phyloP scores from a whole-genome alignment of 2,888 invertebrate species.

The Eurois occulta region DNA sequence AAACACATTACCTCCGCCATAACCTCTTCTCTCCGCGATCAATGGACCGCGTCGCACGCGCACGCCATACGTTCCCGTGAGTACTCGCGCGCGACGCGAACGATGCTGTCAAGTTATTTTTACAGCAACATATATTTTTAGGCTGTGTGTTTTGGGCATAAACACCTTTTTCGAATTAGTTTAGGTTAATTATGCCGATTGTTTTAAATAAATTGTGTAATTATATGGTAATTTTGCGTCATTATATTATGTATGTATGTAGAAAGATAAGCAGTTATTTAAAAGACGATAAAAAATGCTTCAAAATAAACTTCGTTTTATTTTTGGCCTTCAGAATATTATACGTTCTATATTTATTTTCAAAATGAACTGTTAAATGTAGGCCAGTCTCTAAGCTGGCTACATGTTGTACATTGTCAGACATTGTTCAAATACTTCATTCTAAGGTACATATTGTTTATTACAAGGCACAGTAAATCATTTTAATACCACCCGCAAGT shows the following conservation, averaged over 20 bases:
- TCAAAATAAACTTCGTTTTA: neutral
- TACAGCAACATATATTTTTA: constrained; percentile 60
- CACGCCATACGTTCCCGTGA: constrained; percentile 46
- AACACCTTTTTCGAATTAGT: constrained; percentile 29
- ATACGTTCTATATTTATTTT: neutral
- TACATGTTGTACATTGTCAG: constrained; percentile 14
- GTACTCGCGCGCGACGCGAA: constrained; percentile 45
- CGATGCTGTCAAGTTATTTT: constrained; percentile 54
- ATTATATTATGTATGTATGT: neutral
- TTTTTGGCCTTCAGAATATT: neutral
- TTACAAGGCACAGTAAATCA: constrained; percentile 29
- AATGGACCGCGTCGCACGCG: constrained; percentile 61
- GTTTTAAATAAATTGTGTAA: neutral
- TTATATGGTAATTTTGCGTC: neutral
- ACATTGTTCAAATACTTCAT: constrained; percentile 34
- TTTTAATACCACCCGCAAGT: constrained; percentile 14
- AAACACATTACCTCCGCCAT: constrained; percentile 24
- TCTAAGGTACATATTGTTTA: constrained; percentile 30
- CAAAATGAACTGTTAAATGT: constrained; percentile 9
- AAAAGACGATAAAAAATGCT: neutral
- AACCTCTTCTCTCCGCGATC: constrained; percentile 35
- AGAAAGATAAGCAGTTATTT: neutral
- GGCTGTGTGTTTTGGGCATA: constrained; percentile 46
- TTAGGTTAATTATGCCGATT: constrained; percentile 12
- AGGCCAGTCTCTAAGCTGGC: constrained; percentile 18